phyloP scores from a whole-genome alignment of 1,140 invertebrate genomes.

The Catajapyx aquilonaris region DNA sequence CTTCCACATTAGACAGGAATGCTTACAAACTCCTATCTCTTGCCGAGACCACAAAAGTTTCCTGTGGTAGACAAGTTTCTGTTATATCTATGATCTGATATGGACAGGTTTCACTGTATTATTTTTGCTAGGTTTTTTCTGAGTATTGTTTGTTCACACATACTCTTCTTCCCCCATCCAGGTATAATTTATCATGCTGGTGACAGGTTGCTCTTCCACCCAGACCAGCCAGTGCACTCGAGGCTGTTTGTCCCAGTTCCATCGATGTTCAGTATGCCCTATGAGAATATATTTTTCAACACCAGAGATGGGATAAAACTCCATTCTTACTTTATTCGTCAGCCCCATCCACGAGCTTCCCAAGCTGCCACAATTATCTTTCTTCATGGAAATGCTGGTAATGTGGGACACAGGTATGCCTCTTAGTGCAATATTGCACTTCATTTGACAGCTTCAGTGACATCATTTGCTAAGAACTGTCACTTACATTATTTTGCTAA shows the following conservation, averaged over 20 bases:
- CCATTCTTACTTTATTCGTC: constrained; percentile 70
- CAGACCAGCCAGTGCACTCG: constrained; percentile 67
- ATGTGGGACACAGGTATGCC: constrained; percentile 88
- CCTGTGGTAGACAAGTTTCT: too few relatives aligned
- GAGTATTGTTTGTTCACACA: constrained; percentile 13
- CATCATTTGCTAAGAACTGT: too few relatives aligned
- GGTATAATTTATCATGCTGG: constrained; percentile 64
- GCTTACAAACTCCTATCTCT: too few relatives aligned
- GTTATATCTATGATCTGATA: too few relatives aligned
- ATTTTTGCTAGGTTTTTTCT: constrained; percentile 10
- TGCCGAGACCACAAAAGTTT: too few relatives aligned
- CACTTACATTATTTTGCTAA: too few relatives aligned
- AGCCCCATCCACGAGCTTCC: constrained; percentile 37
- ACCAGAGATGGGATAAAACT: constrained; percentile 59
- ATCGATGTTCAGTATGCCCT: constrained; percentile 57
- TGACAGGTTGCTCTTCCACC: constrained; percentile 71
- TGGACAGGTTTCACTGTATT: too few relatives aligned
- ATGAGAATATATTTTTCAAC: constrained; percentile 56
- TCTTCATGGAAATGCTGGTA: constrained; percentile 90
- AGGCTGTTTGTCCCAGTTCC: constrained; percentile 67
- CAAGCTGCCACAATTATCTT: constrained; percentile 60
- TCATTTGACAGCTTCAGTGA: too few relatives aligned
- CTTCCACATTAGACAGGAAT: too few relatives aligned
- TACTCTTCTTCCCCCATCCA: constrained; percentile 17
- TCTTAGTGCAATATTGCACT: too few relatives aligned